A percentile compares a stretch with the other conserved stretches of the same genome.
Conservation (phyloP, 2,888 invertebrate species). For the Crioceris asparagi region DNA sequence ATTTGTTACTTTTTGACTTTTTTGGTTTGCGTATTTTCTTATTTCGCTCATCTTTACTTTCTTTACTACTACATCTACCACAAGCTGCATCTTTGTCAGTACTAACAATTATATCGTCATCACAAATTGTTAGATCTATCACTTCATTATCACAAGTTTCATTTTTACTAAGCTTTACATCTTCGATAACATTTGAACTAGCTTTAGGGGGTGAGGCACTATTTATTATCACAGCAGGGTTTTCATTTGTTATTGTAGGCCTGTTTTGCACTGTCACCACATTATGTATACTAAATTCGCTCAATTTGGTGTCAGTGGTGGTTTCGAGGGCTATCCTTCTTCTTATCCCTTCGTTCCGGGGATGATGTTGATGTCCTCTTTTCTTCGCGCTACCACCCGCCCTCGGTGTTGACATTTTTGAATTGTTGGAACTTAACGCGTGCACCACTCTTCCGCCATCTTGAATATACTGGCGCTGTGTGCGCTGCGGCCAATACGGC, state of each 20-base stretch:
- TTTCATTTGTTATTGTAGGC: slow-evolving; percentile 20
- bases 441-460: slow-evolving; percentile 50
- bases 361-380: slow-evolving; percentile 67
- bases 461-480: slow-evolving; percentile 41
- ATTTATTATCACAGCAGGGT: slow-evolving; percentile 20
- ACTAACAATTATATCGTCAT: slow-evolving; percentile 28
- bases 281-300: slow-evolving; percentile 25
- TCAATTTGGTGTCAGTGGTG: slow-evolving; percentile 22
- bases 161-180: slow-evolving; percentile 14
- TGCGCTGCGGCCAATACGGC: slow-evolving; percentile 13
- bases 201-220: slow-evolving; percentile 24
- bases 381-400: slow-evolving; percentile 52
- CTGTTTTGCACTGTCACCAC: slow-evolving; percentile 20
- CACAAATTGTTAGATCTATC: slow-evolving; percentile 38
- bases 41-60: slow-evolving; percentile 21
- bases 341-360: slow-evolving; percentile 45
- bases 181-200: slow-evolving; percentile 29
- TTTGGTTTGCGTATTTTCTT: slow-evolving; percentile 23
- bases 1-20: slow-evolving; percentile 11
- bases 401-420: slow-evolving; percentile 49
- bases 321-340: slow-evolving; percentile 44
- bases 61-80: slow-evolving; percentile 8
- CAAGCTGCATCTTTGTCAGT: slow-evolving; percentile 13
- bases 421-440: slow-evolving; percentile 25
- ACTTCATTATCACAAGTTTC: slow-evolving; percentile 29